Evolutionary conservation across 2,797 vertebrate genomes (phyloP).

Genomic region (Danio choprae): DNA sequence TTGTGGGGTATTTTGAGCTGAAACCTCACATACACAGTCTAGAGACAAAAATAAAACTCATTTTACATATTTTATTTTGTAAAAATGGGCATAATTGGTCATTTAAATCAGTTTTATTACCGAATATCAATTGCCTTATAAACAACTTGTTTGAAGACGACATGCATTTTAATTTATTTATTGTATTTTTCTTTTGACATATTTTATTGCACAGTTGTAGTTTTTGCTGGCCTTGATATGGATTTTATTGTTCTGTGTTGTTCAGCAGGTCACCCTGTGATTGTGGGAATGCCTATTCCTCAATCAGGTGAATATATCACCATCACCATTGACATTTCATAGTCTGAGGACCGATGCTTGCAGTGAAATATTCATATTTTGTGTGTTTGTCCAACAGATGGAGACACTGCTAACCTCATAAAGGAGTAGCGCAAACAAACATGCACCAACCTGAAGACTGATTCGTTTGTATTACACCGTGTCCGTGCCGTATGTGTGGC

Average conservation of each 20-base stretch:
- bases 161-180: too few species aligned
- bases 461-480: neutral
- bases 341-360: neutral
- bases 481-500: neutral
- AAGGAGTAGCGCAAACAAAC: conserved; percentile 8
- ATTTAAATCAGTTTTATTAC: too few species aligned
- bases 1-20: too few species aligned
- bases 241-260: neutral
- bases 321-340: neutral
- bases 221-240: neutral
- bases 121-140: too few species aligned
- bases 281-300: conserved; percentile 51
- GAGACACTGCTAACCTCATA: conserved; percentile 58
- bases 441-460: neutral
- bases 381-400: conserved; percentile 63
- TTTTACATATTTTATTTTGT: too few species aligned
- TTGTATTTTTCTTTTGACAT: too few species aligned
- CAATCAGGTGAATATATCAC: conserved; percentile 25
- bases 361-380: neutral
- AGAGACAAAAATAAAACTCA: too few species aligned
- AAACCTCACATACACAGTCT: too few species aligned
- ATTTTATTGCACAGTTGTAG: too few species aligned
- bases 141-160: too few species aligned
- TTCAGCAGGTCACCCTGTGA: conserved; percentile 37
- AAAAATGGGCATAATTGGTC: too few species aligned